phyloP scores from a whole-genome alignment of 1,140 invertebrate species.

The Coenobita brevimanus region DNA sequence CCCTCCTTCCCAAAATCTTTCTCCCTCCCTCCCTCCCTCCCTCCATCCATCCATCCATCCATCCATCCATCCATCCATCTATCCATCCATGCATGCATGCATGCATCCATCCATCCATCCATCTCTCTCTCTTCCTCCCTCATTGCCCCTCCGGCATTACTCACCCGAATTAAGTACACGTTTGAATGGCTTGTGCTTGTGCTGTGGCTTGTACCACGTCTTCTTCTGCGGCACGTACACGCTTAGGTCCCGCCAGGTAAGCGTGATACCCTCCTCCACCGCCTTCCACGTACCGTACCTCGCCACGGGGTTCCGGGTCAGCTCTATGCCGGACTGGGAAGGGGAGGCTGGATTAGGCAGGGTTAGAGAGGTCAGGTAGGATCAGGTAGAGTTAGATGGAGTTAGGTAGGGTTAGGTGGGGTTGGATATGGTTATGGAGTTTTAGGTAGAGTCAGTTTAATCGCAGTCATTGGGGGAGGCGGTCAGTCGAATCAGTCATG shows the following conservation, averaged over 20 bases:
- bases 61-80: no score
- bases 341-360: not conserved
- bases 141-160: not conserved
- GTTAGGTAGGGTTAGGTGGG: no score
- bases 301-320: not conserved
- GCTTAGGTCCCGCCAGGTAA: slow-evolving; percentile 83
- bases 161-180: slow-evolving; percentile 64
- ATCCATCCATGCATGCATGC: no score
- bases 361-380: not conserved
- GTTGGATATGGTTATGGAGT: no score
- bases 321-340: slow-evolving; percentile 39
- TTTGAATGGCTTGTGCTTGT: slow-evolving; percentile 43
- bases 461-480: no score
- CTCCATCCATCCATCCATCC: no score
- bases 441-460: no score
- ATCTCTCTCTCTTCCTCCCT: no score
- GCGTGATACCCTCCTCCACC: slow-evolving; percentile 73
- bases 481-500: no score
- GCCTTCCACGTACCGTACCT: slow-evolving; percentile 45
- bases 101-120: no score
- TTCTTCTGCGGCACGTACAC: slow-evolving; percentile 77
- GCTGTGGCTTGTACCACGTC: slow-evolving; percentile 14
- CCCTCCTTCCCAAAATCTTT: no score
- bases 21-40: no score
- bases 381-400: not conserved